Conservation (phyloP, 2,888 invertebrate genomes). For the Meandrusa payeni region DNA sequence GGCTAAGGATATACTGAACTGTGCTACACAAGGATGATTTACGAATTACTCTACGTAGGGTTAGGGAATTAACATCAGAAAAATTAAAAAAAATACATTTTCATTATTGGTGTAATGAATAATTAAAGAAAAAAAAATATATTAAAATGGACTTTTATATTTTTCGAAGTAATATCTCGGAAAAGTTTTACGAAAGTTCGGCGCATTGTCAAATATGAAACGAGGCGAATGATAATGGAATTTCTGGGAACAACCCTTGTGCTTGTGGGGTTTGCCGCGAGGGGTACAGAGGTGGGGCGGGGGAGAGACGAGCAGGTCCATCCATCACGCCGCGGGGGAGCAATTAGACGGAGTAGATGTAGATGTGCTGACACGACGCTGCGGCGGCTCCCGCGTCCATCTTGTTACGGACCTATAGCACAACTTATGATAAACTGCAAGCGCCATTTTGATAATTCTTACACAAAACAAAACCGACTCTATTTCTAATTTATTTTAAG, state of each 20-base stretch:
- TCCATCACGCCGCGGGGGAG: slow-evolving; percentile 71
- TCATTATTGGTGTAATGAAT: no score
- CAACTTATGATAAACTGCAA: slow-evolving; percentile 28
- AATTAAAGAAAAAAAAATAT: no score
- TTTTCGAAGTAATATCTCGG: slow-evolving; percentile 37
- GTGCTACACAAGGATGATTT: no score
- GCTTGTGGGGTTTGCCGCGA: slow-evolving; percentile 57
- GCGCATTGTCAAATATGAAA: slow-evolving; percentile 57
- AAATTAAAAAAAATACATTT: no score
- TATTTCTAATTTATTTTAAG: no score
- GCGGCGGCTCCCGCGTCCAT: slow-evolving; percentile 25
- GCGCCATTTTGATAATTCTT: no score
- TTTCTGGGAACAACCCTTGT: slow-evolving; percentile 77
- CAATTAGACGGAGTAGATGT: slow-evolving; percentile 66
- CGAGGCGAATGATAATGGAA: slow-evolving; percentile 66
- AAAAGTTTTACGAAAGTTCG: slow-evolving; percentile 45
- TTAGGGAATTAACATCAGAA: no score
- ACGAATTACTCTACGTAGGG: no score
- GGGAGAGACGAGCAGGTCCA: slow-evolving; percentile 37
- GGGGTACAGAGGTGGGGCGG: slow-evolving; percentile 40
- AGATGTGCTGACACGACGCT: slow-evolving; percentile 71
- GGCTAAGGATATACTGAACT: no score
- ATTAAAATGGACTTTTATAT: no score
- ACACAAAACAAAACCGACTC: no score
- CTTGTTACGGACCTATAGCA: slow-evolving; percentile 13